Base-by-base conservation (phyloP, 1,140 invertebrate species). In the Trialeurodes vaporariorum region DNA sequence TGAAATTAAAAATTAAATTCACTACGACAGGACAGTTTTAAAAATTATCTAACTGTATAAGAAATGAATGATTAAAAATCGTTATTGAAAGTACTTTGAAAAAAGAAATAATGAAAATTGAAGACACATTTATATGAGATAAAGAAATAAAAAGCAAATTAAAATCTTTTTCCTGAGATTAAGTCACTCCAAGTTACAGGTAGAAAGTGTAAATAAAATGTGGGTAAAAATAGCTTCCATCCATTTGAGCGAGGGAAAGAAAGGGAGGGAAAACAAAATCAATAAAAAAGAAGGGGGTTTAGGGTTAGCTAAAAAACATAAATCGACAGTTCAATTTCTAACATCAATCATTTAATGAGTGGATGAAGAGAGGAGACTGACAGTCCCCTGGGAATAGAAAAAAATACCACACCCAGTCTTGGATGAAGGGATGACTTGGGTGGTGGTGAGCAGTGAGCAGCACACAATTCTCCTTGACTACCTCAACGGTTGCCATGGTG, bases 291-390 rank as follows among this genome's bases (percentile, higher is more conserved):
- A 49, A 49, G 5, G 34, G 34, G 34, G 34, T n/a, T n/a, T n/a
- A n/a, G n/a, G 34, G 34, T 49, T 49, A n/a, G n/a, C n/a, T 49
- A 49, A 49, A 49, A 49, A 49, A 49, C 34, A 49, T 49, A 49
- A 49, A 17, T 49, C 34, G 17, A 49, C 5, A 17, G 34, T 49
- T 49, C 34, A 49, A 49, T 49, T 49, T 17, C 17, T 5, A 49
- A 49, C 34, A 49, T 49, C 34, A 49, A 49, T 49, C 34, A 49
- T 49, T 49, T 49, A 49, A 49, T 49, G 34, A 49, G 17, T 49
- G 34, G 17, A 49, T 9, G 34, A 9, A 17, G 34, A 49, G 34
- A 17, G 34, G 17, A 17, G 34, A 49, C 5, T 9, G 34, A 17
- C 5, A 49, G 5, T 9, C 34, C 34, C 34, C 34, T 49, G 34